Conservation (phyloP, 2,888 invertebrate genomes). For the Apomyelois bistriatella region DNA sequence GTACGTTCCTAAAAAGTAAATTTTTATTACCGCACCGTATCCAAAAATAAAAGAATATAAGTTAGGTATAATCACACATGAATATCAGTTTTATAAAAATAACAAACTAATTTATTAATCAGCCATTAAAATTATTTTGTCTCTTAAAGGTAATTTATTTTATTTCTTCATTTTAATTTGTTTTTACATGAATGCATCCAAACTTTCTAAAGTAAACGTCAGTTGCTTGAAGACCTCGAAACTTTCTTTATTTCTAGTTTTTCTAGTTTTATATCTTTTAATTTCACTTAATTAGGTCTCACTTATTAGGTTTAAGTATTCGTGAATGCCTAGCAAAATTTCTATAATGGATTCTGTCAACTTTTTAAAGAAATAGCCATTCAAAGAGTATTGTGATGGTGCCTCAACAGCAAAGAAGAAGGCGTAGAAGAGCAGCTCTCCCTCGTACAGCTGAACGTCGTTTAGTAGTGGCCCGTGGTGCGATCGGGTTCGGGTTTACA, state of each 20-base stretch:
- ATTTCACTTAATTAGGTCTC: conserved; percentile 1
- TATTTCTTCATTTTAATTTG: neutral
- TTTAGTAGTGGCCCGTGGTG: conserved; percentile 91
- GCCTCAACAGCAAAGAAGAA: conserved; percentile 70
- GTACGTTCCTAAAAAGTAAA: no score
- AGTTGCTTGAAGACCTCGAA: conserved; percentile 54
- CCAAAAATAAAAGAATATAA: no score
- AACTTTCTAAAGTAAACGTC: conserved; percentile 72
- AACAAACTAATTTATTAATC: no score
- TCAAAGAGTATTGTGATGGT: conserved; percentile 49
- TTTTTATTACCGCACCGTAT: no score
- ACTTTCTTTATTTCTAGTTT: conserved; percentile 70
- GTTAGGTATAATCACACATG: no score
- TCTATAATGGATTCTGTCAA: conserved; percentile 1
- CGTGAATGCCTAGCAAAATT: neutral
- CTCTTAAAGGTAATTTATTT: no score
- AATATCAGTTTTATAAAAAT: no score
- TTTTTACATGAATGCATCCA: conserved; percentile 38
- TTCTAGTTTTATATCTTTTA: conserved; percentile 55
- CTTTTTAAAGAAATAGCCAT: neutral
- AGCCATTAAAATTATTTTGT: no score
- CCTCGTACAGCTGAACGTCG: conserved; percentile 83
- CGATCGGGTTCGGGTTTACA: conserved; percentile 97
- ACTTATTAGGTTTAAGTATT: neutral
- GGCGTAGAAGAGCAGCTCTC: conserved; percentile 62